Percentiles rank a stretch among this genome's conserved stretches.
Evolutionary conservation across 2,113 vertebrate species (phyloP).

Genomic region (Erythrolamprus reginae): DNA sequence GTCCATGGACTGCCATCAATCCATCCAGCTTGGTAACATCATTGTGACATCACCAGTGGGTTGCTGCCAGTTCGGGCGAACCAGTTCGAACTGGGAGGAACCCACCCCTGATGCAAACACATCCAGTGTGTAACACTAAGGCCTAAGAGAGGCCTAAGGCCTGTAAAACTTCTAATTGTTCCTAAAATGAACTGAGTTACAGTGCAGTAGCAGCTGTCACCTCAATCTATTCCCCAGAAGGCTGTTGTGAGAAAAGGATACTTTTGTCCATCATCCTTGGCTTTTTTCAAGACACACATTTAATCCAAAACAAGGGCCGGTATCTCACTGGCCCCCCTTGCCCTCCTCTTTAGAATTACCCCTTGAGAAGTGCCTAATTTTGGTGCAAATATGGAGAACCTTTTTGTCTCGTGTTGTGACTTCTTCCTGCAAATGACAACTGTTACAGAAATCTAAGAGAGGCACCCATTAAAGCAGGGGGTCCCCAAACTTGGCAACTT

Average conservation of each 20-base stretch:
- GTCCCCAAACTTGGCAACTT: no score
- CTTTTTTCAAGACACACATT: background rate
- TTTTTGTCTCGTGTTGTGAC: background rate
- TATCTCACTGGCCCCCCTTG: background rate
- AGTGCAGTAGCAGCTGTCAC: background rate
- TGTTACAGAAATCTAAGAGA: background rate
- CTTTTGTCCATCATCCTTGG: background rate
- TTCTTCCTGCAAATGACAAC: no score
- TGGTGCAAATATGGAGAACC: background rate
- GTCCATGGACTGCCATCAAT: no score
- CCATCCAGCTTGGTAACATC: no score
- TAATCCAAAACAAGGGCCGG: background rate
- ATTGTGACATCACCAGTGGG: no score
- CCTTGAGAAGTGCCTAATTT: background rate
- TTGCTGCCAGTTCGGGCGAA: no score
- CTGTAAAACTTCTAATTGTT: background rate
- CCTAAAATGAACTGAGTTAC: background rate
- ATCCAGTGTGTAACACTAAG: background rate
- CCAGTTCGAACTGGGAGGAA: no score
- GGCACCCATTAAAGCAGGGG: background rate
- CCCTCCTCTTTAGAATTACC: background rate
- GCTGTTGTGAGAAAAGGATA: background rate
- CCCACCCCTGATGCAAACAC: no score
- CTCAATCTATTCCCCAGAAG: background rate
- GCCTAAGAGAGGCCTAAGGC: background rate